Evolutionary conservation across 2,888 invertebrate genomes (phyloP), one percentile per base, ranked within the genome.

Genomic region (Drosophila yooni): DNA sequence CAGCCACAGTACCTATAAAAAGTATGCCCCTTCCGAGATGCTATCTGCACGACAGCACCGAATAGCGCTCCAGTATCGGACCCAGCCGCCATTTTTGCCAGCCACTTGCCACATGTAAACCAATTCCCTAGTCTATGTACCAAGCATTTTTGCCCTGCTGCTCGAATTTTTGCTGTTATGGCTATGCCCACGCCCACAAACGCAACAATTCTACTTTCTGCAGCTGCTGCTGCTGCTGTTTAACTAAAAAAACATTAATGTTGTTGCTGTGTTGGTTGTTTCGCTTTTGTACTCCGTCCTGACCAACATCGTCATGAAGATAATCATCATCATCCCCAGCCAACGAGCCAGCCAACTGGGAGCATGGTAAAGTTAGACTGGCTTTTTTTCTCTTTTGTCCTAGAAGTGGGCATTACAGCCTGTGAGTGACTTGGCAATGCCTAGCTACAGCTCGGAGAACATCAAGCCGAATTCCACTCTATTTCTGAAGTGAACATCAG

Each of bases 21-120:
- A 85, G 79, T 83, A 79, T 79, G 81, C 79, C 69, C 66, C 71
- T 68, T 62, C 54, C 59, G 71, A 75, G 74, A 66, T 61, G 29
- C 10, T 54, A 71, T 66, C 70, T 71, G 59, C 43, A 40, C 72
- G 43, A 40, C 43, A 46, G 15, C 50, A n/a, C 53, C 50, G 50
- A 62, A 57, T 43, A 60, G 21, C n/a, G 51, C 61, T 58, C 62
- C 56, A 61, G 53, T 53, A 48, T 54, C 34, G 57, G 27, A 70
- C 34, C 57, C 29, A 29, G 40, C 61, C 76, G 51, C 72, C 54
- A 73, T 73, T 79, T 72, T 76, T 81, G 56, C 64, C 74, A 83
- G 81, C 84, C 74, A 85, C 85, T 85, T 85, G 85, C 86, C 84
- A 85, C 88, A 85, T 85, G 81, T 85, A 85, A 83, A 88, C 85